Evolutionary conservation across 2,888 invertebrate genomes (phyloP), one percentile per base, ranked within the genome.

Genomic region (Pristionchus fissidentatus): DNA sequence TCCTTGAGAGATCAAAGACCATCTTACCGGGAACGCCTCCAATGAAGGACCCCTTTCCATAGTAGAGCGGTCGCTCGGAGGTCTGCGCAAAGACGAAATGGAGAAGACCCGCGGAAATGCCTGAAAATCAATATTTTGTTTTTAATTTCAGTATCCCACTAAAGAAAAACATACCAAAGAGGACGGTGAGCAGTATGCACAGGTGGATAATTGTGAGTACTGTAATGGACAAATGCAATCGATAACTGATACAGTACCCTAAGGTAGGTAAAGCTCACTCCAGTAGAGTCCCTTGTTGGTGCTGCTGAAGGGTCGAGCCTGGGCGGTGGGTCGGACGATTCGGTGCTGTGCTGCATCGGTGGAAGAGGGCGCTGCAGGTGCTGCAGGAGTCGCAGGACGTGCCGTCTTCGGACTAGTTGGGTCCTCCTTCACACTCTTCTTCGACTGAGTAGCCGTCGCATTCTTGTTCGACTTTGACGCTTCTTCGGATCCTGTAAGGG

Each of bases 161-260:
- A 10, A 49, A 49, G 19, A 15, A 49, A 49, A 19, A 15, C 62
- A 60, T 60, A 8, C n/a, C 62, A 41, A 55, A 55, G 15, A 84
- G 83, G 0, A 87, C n/a, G 7, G 85, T 81, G 84, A 85, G 85
- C 5, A 87, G 85, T 41, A 85, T 41, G 26, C 57, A 41, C 4
- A 87, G 84, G 73, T 84, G 86, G 55, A 86, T 62, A 43, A 87
- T 77, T 0, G 87, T 85, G 83, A 86, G 85, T 0, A 87, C 84
- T 84, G 83, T 22, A 84, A 85, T 5, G 19, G 55, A 79, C 5
- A 19, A 10, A 26, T 8, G 8, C 10, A 77, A 29, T 38, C 38
- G 8, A 38, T 55, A 35, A 0, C 41, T 2, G 19, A 22, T n/a
- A 57, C n/a, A 79, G 7, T 43, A 10, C 43, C 49, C 19, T 49